A percentile compares a stretch with the other conserved stretches of the same genome.
phyloP scores from a whole-genome alignment of 1,140 invertebrate genomes.

The Ceratosolen solmsi region DNA sequence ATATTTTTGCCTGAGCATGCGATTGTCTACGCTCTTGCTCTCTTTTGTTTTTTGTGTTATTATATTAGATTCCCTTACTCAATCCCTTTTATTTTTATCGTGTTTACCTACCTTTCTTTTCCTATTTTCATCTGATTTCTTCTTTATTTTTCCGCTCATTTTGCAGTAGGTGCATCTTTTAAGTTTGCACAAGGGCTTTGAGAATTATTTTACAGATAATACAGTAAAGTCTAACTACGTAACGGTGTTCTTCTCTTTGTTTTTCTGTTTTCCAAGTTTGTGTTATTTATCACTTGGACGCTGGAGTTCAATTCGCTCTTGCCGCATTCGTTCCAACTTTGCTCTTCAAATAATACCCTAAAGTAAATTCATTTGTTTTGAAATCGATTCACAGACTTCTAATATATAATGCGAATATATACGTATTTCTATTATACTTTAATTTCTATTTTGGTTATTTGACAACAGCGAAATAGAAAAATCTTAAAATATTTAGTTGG shows the following conservation, averaged over 20 bases:
- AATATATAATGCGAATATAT: too few relatives aligned
- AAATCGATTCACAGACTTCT: not conserved
- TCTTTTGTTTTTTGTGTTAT: constrained; percentile 6
- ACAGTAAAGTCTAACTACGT: not conserved
- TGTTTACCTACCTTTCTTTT: not conserved
- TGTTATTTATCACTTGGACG: not conserved
- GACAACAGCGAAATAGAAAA: too few relatives aligned
- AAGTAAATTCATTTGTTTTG: not conserved
- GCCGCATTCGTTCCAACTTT: not conserved
- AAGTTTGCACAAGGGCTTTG: not conserved
- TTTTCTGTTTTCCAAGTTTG: not conserved
- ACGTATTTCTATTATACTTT: not conserved
- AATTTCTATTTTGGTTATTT: not conserved
- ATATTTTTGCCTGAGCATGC: constrained; percentile 2
- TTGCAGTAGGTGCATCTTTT: not conserved
- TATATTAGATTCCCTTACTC: not conserved
- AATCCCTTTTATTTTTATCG: not conserved
- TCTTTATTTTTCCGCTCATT: not conserved
- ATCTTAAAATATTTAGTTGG: too few relatives aligned
- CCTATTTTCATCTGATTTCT: not conserved
- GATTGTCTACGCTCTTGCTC: constrained; percentile 5
- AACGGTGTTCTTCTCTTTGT: not conserved
- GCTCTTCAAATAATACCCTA: not conserved
- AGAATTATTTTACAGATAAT: not conserved
- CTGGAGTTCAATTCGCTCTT: not conserved